These are phyloP conservation scores for Neomonachus schauinslandi DNA, from an alignment of 2,113 vertebrate species.

Conservation along the genomic window DNA sequence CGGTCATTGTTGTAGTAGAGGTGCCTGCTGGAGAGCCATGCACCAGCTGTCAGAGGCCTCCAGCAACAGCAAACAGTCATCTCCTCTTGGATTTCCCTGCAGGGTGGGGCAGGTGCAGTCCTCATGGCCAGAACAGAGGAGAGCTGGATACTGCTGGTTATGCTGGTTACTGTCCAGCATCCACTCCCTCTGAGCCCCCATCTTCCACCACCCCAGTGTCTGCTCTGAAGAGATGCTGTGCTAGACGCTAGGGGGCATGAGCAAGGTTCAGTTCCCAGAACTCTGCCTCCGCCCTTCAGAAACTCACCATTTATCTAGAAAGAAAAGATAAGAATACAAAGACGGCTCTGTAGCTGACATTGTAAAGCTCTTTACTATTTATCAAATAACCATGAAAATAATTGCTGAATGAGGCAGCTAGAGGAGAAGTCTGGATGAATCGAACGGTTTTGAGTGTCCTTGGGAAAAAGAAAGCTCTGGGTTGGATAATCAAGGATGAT, in stretches of 20 bases:
- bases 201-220: neutral
- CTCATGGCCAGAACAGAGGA: neutral
- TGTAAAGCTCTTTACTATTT: neutral
- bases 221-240: neutral
- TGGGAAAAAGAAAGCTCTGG: neutral
- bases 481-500: neutral
- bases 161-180: neutral
- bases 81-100: neutral
- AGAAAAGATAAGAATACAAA: neutral
- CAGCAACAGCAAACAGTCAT: neutral
- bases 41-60: neutral
- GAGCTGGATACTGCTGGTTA: neutral
- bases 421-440: neutral
- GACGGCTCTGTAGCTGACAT: neutral
- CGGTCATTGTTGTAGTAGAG: too few species aligned
- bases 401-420: neutral
- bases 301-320: neutral
- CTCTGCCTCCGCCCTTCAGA: neutral
- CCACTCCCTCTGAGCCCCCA: neutral
- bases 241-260: neutral
- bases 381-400: neutral
- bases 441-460: neutral
- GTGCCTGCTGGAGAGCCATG: neutral
- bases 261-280: neutral
- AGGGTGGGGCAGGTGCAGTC: neutral